Evolutionary conservation across 1,140 invertebrate species (phyloP).

Genomic region (Trigoniulus corallinus): DNA sequence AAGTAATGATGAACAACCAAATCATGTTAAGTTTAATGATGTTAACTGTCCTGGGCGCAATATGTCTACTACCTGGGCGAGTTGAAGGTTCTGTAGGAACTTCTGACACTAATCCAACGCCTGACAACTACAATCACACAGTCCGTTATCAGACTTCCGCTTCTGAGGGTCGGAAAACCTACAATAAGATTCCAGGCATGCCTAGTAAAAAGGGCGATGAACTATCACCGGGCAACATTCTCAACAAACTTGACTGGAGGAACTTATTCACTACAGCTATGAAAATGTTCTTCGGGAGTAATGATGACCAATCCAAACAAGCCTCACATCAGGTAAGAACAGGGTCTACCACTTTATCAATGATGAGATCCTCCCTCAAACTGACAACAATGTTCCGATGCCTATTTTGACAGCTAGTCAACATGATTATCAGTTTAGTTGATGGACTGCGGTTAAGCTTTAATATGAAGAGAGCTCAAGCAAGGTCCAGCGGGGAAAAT

Average conservation of each 20-base stretch:
- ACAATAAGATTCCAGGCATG: no score
- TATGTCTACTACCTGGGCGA: no score
- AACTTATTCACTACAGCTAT: background rate
- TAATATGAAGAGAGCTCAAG: constrained; percentile 24
- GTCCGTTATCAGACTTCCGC: no score
- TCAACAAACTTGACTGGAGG: background rate
- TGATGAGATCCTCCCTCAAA: background rate
- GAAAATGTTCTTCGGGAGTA: background rate
- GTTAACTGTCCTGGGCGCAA: no score
- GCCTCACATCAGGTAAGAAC: background rate
- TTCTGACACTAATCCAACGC: no score
- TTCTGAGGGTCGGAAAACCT: no score
- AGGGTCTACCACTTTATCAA: background rate
- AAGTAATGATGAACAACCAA: no score
- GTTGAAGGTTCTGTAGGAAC: no score
- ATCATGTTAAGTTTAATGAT: no score
- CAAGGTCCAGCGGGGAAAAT: constrained; percentile 60
- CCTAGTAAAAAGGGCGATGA: no score
- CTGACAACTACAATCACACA: no score
- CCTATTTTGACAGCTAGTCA: constrained; percentile 1
- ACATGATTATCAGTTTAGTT: constrained; percentile 2
- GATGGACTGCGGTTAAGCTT: constrained; percentile 1
- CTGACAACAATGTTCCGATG: background rate
- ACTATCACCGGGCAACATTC: no score
- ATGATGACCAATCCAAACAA: background rate